Conservation (phyloP, 2,797 vertebrate species). For the Sorex maritimensis region DNA sequence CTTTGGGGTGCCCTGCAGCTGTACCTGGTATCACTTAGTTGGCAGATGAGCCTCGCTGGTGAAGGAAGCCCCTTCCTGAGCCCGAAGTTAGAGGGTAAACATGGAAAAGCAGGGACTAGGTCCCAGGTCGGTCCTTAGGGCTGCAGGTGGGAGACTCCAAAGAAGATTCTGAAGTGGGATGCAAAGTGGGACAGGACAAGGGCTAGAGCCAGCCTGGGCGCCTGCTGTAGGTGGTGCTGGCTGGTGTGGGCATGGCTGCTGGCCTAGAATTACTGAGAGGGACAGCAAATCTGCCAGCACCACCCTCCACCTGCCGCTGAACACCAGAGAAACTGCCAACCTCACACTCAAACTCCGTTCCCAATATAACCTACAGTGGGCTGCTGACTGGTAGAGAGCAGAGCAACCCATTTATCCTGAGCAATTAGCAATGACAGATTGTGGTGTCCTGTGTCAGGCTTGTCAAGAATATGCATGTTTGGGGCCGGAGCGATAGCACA, state of each 20-base stretch:
- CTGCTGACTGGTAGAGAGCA: neutral
- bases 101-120: neutral
- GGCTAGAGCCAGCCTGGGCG: neutral
- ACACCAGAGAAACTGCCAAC: neutral
- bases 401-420: neutral
- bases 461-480: neutral
- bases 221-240: conserved; percentile 2
- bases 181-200: neutral
- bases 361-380: neutral
- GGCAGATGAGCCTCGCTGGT: neutral
- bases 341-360: neutral
- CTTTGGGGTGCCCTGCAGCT: neutral
- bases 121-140: neutral
- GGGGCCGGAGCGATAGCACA: too few species aligned
- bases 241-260: neutral
- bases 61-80: neutral
- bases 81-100: conserved; percentile 11
- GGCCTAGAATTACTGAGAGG: neutral
- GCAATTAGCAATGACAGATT: neutral
- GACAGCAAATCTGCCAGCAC: neutral
- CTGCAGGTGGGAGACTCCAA: neutral
- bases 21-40: neutral
- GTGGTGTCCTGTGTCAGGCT: neutral
- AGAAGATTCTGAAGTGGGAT: neutral
- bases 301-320: neutral